phyloP scores from a whole-genome alignment of 2,797 vertebrate genomes.

The Myripristis jacobus region DNA sequence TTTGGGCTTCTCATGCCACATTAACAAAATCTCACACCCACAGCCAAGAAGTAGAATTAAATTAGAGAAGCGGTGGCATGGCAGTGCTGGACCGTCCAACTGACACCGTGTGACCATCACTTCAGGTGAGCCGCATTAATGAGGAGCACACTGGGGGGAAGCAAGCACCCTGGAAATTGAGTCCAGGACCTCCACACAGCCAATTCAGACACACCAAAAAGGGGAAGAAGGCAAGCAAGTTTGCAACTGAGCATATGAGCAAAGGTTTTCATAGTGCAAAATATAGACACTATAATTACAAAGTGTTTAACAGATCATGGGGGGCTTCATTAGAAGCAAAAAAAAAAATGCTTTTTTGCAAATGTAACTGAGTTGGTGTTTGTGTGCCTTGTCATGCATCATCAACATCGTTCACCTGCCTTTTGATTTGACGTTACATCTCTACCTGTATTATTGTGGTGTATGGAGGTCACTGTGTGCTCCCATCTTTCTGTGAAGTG shows the following conservation, averaged over 20 bases:
- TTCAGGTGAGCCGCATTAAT: slow-evolving; percentile 54
- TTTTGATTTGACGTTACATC: not conserved
- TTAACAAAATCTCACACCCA: slow-evolving; percentile 50
- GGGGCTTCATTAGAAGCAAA: too few species aligned
- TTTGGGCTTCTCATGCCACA: slow-evolving; percentile 36
- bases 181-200: slow-evolving; percentile 4
- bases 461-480: slow-evolving; percentile 19
- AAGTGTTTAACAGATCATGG: too few species aligned
- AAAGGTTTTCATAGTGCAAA: too few species aligned
- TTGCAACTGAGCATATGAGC: too few species aligned
- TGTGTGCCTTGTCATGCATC: too few species aligned
- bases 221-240: not conserved
- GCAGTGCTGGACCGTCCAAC: slow-evolving; percentile 37
- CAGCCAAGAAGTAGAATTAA: slow-evolving; percentile 64
- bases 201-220: not conserved
- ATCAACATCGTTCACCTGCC: too few species aligned
- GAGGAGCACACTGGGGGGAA: slow-evolving; percentile 15
- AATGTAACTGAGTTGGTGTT: too few species aligned
- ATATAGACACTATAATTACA: too few species aligned
- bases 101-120: slow-evolving; percentile 35
- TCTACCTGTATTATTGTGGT: slow-evolving; percentile 1
- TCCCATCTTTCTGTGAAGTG: slow-evolving; percentile 34
- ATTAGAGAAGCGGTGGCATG: slow-evolving; percentile 53
- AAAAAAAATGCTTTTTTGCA: too few species aligned
- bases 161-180: slow-evolving; percentile 17